Evolutionary conservation across 1,140 invertebrate genomes (phyloP), one percentile per base, ranked within the genome.

Genomic region (Drosophila pallidifrons): DNA sequence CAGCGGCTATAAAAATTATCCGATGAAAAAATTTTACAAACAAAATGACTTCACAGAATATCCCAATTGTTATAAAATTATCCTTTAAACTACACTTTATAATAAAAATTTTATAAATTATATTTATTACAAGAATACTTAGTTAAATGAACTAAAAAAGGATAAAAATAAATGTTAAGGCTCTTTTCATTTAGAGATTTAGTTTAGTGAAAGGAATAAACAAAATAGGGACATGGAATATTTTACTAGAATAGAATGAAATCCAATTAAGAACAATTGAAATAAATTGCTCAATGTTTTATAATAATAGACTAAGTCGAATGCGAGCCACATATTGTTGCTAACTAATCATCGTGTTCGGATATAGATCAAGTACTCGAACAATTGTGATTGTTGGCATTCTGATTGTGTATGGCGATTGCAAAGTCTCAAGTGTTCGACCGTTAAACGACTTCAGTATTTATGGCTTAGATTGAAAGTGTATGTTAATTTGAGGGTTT

Each of bases 401-500:
- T 54, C 51, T 32, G 51, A 32, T 35, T 54, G 30, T 15, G 51
- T 54, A 8, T 35, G 15, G 51, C 13, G 28, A 32, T 54, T 32
- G 28, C 30, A 11, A 52, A 54, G 28, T 35, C 51, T 35, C 15
- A 35, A 54, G 28, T 32, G 35, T 54, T 54, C 51, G 51, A 54
- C 49, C n/a, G 49, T 13, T 32, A 52, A 52, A 32, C 25, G 46
- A 61, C 45, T 35, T 30, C 13, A 49, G 45, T 47, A 61, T 61
- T 61, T 61, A 61, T 61, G 45, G 35, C 35, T 38, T 45, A 2
- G 16, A 59, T 59, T 59, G 57, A 59, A 35, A 59, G 47, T 35
- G 6, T 43, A 64, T 64, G 61, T 25, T 28, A 52, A 64, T 64
- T 64, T 52, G 20, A 11, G 28, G n/a, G 54, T 55, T 55, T 65